phyloP scores from a whole-genome alignment of 1,140 invertebrate genomes.

The Aphelinus certus region DNA sequence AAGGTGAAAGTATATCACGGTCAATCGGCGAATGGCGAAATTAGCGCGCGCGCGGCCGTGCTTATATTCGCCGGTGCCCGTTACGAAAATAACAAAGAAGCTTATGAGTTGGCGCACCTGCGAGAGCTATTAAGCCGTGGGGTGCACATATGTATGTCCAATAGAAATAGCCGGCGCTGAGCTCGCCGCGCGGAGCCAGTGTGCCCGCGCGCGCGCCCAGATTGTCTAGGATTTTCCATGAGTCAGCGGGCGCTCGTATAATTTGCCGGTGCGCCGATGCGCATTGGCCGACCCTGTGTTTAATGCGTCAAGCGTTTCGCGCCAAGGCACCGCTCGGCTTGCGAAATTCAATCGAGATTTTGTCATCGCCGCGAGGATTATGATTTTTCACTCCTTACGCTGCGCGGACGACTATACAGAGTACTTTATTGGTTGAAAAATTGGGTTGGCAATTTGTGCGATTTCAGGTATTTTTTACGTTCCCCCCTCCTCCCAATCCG shows the following conservation, averaged over 20 bases:
- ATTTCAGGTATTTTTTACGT: too few species aligned
- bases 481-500: too few species aligned
- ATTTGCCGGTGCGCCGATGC: not conserved
- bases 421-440: too few species aligned
- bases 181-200: not conserved
- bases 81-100: conserved; percentile 21
- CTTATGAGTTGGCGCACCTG: conserved; percentile 14
- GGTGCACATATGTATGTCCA: not conserved
- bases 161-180: not conserved
- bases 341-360: too few species aligned
- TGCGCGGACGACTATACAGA: too few species aligned
- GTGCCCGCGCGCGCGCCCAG: too few species aligned
- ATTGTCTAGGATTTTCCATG: not conserved
- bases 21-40: conserved; percentile 23
- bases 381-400: too few species aligned
- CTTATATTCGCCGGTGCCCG: not conserved
- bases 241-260: conserved; percentile 12
- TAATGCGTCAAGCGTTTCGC: not conserved
- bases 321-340: too few species aligned
- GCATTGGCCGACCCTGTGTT: not conserved
- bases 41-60: conserved; percentile 5
- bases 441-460: too few species aligned
- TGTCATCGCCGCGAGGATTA: too few species aligned
- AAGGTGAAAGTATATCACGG: conserved; percentile 21
- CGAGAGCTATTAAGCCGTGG: not conserved